Percentiles rank a stretch among this genome's conserved stretches.
phyloP scores from a whole-genome alignment of 1,140 invertebrate species.

The Drosophila guanche region DNA sequence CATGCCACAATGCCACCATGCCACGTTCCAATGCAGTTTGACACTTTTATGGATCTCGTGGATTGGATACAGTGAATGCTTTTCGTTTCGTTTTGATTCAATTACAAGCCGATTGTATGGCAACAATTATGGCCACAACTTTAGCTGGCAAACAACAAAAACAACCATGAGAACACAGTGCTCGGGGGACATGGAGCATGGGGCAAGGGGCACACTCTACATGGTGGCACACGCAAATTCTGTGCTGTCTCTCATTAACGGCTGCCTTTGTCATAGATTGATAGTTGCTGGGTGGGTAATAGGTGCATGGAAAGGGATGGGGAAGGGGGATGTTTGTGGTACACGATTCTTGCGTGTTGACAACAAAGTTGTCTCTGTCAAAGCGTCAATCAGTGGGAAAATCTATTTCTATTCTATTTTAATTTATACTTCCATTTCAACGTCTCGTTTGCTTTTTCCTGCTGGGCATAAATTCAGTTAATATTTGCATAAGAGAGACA shows the following conservation, averaged over 20 bases:
- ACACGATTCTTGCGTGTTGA: slow-evolving; percentile 75
- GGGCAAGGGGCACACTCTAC: slow-evolving; percentile 34
- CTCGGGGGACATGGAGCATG: slow-evolving; percentile 13
- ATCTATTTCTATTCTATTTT: slow-evolving; percentile 24
- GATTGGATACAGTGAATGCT: slow-evolving; percentile 25
- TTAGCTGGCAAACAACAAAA: slow-evolving; percentile 25
- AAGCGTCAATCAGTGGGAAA: slow-evolving; percentile 64
- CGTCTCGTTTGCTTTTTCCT: neutral
- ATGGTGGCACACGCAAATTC: slow-evolving; percentile 66
- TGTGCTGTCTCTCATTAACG: slow-evolving; percentile 75
- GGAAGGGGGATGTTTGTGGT: slow-evolving; percentile 1
- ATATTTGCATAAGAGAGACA: too few relatives aligned
- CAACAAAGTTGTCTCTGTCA: slow-evolving; percentile 72
- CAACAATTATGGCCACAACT: slow-evolving; percentile 38
- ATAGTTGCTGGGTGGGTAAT: slow-evolving; percentile 36
- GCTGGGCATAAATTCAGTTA: too few relatives aligned
- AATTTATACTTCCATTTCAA: slow-evolving; percentile 8
- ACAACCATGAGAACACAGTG: slow-evolving; percentile 19
- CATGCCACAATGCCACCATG: too few relatives aligned
- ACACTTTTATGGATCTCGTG: slow-evolving; percentile 72
- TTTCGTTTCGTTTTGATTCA: slow-evolving; percentile 21
- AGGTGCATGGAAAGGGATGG: too few relatives aligned
- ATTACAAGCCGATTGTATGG: slow-evolving; percentile 24
- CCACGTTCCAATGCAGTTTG: slow-evolving; percentile 41
- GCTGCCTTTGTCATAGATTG: slow-evolving; percentile 58